A percentile compares a stretch with the other conserved stretches of the same genome.
Conservation (phyloP, 2,113 vertebrate genomes). For the Tragelaphus imberbis region DNA sequence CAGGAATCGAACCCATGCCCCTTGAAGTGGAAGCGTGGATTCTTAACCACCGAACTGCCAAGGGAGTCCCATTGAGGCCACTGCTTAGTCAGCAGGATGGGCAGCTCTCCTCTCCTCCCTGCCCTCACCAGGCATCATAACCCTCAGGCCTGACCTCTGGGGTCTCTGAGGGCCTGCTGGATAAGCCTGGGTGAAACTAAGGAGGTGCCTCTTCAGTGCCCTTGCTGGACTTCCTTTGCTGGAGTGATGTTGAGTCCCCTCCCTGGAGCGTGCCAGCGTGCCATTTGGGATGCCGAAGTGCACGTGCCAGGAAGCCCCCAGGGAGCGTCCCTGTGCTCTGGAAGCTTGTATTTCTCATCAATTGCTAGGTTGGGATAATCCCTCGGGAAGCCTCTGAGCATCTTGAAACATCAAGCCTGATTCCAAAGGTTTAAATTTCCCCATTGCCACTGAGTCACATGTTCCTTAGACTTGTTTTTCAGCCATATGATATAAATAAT, state of each 20-base stretch:
- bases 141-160: background rate
- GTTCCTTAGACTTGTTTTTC: background rate
- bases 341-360: background rate
- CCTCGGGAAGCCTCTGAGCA: background rate
- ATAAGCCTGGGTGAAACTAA: background rate
- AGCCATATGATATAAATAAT: background rate
- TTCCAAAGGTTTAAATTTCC: background rate
- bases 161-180: background rate
- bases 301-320: background rate
- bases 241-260: background rate
- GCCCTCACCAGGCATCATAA: background rate
- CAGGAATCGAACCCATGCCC: background rate
- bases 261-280: accelerated
- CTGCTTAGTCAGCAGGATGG: background rate
- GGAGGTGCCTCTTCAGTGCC: background rate
- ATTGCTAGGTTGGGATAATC: background rate
- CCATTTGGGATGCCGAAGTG: accelerated
- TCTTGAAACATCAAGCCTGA: background rate
- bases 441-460: background rate
- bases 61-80: background rate
- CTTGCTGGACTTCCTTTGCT: background rate
- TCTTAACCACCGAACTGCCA: background rate
- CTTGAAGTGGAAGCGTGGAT: background rate
- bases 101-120: background rate
- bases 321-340: background rate